These are phyloP conservation scores for Cyclopterus lumpus DNA, from an alignment of 2,797 vertebrate species.

Conservation along the genomic window DNA sequence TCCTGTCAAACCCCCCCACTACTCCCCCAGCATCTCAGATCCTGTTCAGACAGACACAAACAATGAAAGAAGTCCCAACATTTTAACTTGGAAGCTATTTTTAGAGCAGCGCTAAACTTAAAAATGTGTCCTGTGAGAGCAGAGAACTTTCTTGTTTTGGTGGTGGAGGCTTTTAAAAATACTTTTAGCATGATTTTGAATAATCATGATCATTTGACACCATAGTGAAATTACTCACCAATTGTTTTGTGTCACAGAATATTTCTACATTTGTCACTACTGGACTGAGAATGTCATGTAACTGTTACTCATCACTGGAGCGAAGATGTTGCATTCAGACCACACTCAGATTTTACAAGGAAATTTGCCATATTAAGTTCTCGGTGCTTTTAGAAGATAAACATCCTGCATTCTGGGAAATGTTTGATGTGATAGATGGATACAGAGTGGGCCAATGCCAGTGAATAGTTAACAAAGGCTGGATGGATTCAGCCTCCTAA, in stretches of 20 bases:
- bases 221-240: slow-evolving; percentile 54
- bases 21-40: slow-evolving; percentile 28
- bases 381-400: slow-evolving; percentile 4
- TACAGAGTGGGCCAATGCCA: not conserved
- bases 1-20: slow-evolving; percentile 56
- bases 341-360: slow-evolving; percentile 32
- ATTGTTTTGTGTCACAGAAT: slow-evolving; percentile 64
- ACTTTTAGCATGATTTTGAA: slow-evolving; percentile 18
- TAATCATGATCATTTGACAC: slow-evolving; percentile 21
- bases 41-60: slow-evolving; percentile 53
- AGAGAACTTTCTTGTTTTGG: not conserved
- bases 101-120: slow-evolving; percentile 24
- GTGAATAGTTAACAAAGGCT: slow-evolving; percentile 27
- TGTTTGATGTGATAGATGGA: not conserved
- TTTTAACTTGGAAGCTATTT: slow-evolving; percentile 1
- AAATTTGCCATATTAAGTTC: slow-evolving; percentile 11
- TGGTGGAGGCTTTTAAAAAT: slow-evolving; percentile 39
- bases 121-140: slow-evolving; percentile 29
- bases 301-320: slow-evolving; percentile 63
- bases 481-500: slow-evolving; percentile 37
- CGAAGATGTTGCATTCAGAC: slow-evolving; percentile 44
- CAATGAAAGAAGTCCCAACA: slow-evolving; percentile 45
- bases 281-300: slow-evolving; percentile 61
- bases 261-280: slow-evolving; percentile 54
- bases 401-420: not conserved